Conservation (phyloP, 2,888 invertebrate species). For the Scaeva pyrastri region DNA sequence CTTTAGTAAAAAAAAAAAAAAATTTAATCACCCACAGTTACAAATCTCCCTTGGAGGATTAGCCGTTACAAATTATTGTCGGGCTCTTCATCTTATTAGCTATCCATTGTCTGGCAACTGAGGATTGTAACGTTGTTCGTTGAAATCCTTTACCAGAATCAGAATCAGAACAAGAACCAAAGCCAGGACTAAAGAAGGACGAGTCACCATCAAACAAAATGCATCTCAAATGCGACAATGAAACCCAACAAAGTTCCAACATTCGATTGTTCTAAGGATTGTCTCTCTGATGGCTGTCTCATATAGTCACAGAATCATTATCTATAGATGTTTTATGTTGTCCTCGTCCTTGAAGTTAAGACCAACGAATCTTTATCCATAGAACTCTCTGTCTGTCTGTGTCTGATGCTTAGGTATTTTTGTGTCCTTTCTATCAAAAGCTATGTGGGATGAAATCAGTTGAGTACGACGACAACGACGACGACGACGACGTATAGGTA, state of each 20-base stretch:
- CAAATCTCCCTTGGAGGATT: conserved; percentile 67
- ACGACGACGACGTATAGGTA: no score
- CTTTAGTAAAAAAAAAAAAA: conserved; percentile 2
- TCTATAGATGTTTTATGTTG: conserved; percentile 1
- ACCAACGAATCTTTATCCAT: conserved; percentile 59
- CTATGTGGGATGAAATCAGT: conserved; percentile 7
- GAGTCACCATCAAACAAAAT: conserved; percentile 37
- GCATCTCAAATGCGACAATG: conserved; percentile 59
- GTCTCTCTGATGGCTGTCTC: conserved; percentile 11
- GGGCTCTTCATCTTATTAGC: conserved; percentile 70
- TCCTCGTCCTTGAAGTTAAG: conserved; percentile 36
- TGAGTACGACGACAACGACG: no score
- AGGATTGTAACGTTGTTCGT: conserved; percentile 43
- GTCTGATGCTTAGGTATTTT: conserved; percentile 52
- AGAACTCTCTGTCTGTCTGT: conserved; percentile 61
- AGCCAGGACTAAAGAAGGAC: no score
- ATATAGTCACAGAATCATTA: background rate
- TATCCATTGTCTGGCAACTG: conserved; percentile 66
- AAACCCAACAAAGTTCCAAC: conserved; percentile 60
- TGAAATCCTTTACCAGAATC: conserved; percentile 48
- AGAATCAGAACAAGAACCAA: conserved; percentile 20
- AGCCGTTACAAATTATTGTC: conserved; percentile 69
- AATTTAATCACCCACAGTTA: conserved; percentile 46
- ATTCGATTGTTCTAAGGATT: conserved; percentile 53
- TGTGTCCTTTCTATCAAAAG: conserved; percentile 48